phyloP scores from a whole-genome alignment of 2,888 invertebrate genomes.

The Sinopyrophorus schimmeli region DNA sequence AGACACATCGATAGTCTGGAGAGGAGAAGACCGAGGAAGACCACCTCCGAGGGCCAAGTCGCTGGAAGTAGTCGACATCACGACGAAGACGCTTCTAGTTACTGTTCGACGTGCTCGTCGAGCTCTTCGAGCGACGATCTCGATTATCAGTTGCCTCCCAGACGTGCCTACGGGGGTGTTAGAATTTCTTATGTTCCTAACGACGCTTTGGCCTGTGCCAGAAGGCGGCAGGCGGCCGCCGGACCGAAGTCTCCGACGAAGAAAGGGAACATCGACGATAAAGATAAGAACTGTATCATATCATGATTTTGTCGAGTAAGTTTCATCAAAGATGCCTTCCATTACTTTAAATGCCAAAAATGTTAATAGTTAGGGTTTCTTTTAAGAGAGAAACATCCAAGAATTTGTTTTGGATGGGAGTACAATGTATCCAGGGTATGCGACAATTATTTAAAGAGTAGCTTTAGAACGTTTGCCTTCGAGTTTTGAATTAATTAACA shows the following conservation, averaged over 20 bases:
- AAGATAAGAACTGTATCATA: slow-evolving; percentile 83
- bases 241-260: slow-evolving; percentile 52
- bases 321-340: slow-evolving; percentile 36
- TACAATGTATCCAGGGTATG: slow-evolving; percentile 30
- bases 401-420: slow-evolving; percentile 17
- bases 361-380: no score
- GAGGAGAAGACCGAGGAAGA: slow-evolving; percentile 47
- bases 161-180: slow-evolving; percentile 84
- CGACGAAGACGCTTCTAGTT: slow-evolving; percentile 73
- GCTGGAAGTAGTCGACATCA: slow-evolving; percentile 42
- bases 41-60: slow-evolving; percentile 49
- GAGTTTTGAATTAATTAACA: slow-evolving; percentile 9
- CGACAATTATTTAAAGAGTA: slow-evolving; percentile 25
- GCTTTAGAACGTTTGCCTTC: slow-evolving; percentile 19
- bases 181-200: slow-evolving; percentile 92
- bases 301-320: slow-evolving; percentile 65
- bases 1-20: slow-evolving; percentile 49
- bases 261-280: slow-evolving; percentile 57
- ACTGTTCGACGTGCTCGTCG: slow-evolving; percentile 88
- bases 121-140: slow-evolving; percentile 86
- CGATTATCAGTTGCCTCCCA: slow-evolving; percentile 82
- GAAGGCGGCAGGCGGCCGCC: slow-evolving; percentile 59
- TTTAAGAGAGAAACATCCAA: no score
- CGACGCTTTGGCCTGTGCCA: slow-evolving; percentile 83
- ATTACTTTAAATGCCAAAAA: slow-evolving; percentile 36